Conservation (phyloP, 2,113 vertebrate genomes). For the Carettochelys insculpta region DNA sequence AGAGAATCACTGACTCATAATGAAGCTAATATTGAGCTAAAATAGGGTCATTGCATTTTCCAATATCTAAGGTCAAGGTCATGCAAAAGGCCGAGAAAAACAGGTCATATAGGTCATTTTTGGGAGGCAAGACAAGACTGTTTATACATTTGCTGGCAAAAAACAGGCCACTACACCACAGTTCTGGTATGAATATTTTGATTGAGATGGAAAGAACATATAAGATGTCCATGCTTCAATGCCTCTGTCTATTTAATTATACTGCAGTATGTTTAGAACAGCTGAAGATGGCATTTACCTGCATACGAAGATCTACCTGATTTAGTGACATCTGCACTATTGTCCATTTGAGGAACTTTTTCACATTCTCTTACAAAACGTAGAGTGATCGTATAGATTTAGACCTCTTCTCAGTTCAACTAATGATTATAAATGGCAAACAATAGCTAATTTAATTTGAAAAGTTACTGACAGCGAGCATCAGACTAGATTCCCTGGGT, state of each 20-base stretch:
- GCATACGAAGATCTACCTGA: not conserved
- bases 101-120: not conserved
- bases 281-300: not conserved
- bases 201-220: not conserved
- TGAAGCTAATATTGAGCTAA: not conserved
- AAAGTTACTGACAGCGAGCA: constrained; percentile 70
- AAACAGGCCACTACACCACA: not conserved
- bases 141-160: not conserved
- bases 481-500: constrained; percentile 67
- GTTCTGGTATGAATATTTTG: not conserved
- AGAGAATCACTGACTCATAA: not conserved
- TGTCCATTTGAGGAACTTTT: not conserved
- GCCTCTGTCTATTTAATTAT: not conserved
- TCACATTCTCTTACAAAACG: not conserved
- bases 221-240: not conserved
- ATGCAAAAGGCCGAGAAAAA: not conserved
- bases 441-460: constrained; percentile 70
- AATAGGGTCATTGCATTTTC: not conserved
- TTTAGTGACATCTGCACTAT: not conserved
- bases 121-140: not conserved
- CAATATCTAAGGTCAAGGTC: not conserved
- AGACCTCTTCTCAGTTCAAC: constrained; percentile 27
- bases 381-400: not conserved
- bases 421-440: constrained; percentile 73
- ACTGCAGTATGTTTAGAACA: not conserved